Evolutionary conservation across 2,797 vertebrate genomes (phyloP).

Genomic region (Karalla daura): DNA sequence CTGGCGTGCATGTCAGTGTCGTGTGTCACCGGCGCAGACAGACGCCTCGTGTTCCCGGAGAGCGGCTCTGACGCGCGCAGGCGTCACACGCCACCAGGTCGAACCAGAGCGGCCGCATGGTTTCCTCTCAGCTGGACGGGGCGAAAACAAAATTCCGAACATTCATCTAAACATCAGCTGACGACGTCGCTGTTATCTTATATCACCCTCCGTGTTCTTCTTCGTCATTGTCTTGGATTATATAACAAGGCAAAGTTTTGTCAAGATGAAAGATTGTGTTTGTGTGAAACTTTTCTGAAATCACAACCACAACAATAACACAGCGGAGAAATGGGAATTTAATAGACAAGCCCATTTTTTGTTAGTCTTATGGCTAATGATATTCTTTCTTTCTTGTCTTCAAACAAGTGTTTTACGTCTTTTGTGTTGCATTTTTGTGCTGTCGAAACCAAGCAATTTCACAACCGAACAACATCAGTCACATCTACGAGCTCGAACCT

Average conservation of each 20-base stretch:
- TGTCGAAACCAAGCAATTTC: not conserved
- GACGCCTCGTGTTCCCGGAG: constrained; percentile 17
- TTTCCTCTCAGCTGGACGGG: not conserved
- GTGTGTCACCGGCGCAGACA: constrained; percentile 36
- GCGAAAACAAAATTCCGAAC: constrained; percentile 44
- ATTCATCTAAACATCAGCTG: constrained; percentile 41
- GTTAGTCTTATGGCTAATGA: not conserved
- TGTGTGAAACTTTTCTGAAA: not conserved
- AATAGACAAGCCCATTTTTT: not conserved
- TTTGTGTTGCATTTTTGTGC: not conserved
- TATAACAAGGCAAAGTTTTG: not conserved
- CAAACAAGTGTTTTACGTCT: constrained; percentile 16
- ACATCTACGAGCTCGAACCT: constrained; percentile 15
- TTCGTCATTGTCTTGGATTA: constrained; percentile 21
- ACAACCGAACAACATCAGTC: not conserved
- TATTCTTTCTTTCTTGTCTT: not conserved
- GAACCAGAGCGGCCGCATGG: constrained; percentile 34
- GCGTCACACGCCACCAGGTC: constrained; percentile 15
- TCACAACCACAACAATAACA: constrained; percentile 4
- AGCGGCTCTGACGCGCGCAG: constrained; percentile 29
- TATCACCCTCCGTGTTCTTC: constrained; percentile 15
- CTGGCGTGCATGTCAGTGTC: constrained; percentile 28
- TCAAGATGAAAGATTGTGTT: not conserved
- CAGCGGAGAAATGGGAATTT: constrained; percentile 21
- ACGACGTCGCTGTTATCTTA: constrained; percentile 18